Evolutionary conservation across 2,113 vertebrate species (phyloP), one percentile per base, ranked within the genome.

Genomic region (Semicossyphus pulcher): DNA sequence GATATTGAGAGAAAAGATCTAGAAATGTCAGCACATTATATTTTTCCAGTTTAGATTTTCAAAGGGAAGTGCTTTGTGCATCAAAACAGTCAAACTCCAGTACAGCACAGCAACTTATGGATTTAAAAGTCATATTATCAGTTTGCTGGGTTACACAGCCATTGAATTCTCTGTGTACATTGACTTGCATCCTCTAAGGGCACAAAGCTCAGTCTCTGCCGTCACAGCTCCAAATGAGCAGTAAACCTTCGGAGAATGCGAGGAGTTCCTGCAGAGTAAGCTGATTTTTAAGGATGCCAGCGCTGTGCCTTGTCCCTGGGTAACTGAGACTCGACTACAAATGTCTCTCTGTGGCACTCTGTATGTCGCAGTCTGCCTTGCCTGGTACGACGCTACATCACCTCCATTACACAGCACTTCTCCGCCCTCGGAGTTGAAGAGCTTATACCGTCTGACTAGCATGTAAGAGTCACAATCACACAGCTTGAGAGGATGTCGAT

Each of bases 241-340:
- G 12, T 85, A 89, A 90, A 91, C 59, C 84, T 81, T 86, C 56
- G 0, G 72, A 81, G 71, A 84, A 78, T 44, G 77, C 58, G 18
- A 37, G 5, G 36, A 47, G 66, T 63, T 89, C 70, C 76, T 90
- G 88, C 85, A 73, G 87, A 81, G 88, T 91, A 77, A 86, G 89
- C 86, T 65, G 63, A 88, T 91, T 91, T 92, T 72, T 84, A 42
- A 85, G 56, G 77, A 79, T 67, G 76, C 72, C 61, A 18, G 71
- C 53, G 73, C 56, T 36, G 68, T 83, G 80, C 69, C 72, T 73
- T 70, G 78, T 80, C 78, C 64, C 81, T 44, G 72, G 67, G 78
- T 57, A 78, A 80, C 75, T 45, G 74, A 85, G 82, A 69, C 79
- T 74, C 60, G 76, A 85, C 74, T 81, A 67, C 86, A 87, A 91